Conservation (phyloP, 1,140 invertebrate species). For the Drosophila sulfurigaster region DNA sequence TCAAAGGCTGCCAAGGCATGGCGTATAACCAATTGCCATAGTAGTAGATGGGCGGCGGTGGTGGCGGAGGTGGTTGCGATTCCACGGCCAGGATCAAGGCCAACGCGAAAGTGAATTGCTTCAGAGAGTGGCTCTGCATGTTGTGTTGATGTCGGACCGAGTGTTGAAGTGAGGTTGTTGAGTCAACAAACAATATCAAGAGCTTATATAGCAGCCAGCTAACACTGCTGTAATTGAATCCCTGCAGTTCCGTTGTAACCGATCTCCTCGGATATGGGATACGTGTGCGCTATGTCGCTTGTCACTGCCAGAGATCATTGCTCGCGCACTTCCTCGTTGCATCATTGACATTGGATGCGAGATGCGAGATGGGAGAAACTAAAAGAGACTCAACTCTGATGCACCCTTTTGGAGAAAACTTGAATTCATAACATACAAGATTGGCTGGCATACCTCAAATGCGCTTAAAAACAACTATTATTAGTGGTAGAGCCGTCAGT, state of each 20-base stretch:
- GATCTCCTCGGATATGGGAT: slow-evolving; percentile 22
- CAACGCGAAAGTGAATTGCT: neutral
- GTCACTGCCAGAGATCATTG: slow-evolving; percentile 16
- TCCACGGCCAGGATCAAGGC: slow-evolving; percentile 9
- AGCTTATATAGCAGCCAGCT: slow-evolving; percentile 30
- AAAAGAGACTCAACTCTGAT: neutral
- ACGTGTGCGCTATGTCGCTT: slow-evolving; percentile 2
- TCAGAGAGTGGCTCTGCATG: slow-evolving; percentile 2
- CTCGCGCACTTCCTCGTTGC: slow-evolving; percentile 18
- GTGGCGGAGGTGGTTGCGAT: neutral
- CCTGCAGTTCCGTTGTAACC: slow-evolving; percentile 36
- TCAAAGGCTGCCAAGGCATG: slow-evolving; percentile 36
- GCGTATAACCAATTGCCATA: slow-evolving; percentile 34
- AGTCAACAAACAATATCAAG: slow-evolving; percentile 9
- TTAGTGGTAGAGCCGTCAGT: too few relatives aligned
- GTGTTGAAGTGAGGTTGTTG: slow-evolving; percentile 23
- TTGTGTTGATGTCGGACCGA: slow-evolving; percentile 9
- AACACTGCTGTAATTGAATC: slow-evolving; percentile 25
- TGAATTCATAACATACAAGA: too few relatives aligned
- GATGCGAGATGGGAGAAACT: neutral
- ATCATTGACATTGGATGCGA: neutral
- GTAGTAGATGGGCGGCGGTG: slow-evolving; percentile 7
- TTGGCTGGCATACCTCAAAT: too few relatives aligned
- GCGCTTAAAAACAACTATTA: too few relatives aligned
- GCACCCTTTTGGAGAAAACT: neutral